Conservation (phyloP, 2,888 invertebrate genomes). For the Acanthosepion esculentum region DNA sequence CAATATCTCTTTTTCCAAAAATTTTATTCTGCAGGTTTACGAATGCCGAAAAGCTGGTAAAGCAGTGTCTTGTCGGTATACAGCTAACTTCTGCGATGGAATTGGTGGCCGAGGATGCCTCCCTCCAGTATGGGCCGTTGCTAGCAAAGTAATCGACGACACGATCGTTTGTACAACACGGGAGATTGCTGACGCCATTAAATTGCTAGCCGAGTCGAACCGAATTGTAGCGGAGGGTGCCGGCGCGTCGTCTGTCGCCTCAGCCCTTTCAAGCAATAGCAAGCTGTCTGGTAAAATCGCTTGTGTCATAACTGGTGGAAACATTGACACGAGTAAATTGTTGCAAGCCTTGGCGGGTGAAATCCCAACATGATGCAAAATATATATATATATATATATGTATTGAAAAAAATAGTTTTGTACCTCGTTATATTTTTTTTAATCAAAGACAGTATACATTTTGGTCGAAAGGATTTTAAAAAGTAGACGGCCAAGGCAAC, state of each 20-base stretch:
- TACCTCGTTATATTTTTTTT: background rate
- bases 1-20: too few relatives aligned
- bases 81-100: conserved; percentile 70
- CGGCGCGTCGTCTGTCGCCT: conserved; percentile 69
- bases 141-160: conserved; percentile 61
- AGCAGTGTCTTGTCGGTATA: conserved; percentile 60
- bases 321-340: conserved; percentile 67
- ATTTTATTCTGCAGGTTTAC: background rate
- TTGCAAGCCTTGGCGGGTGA: conserved; percentile 49
- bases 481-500: too few relatives aligned
- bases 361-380: background rate
- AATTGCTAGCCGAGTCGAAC: conserved; percentile 67
- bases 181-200: conserved; percentile 66
- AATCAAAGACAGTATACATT: background rate
- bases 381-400: background rate
- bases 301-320: conserved; percentile 72
- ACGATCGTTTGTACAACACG: conserved; percentile 65
- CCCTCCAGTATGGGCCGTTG: conserved; percentile 69
- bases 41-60: conserved; percentile 62
- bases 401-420: background rate
- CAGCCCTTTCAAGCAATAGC: conserved; percentile 64
- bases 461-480: background rate
- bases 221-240: conserved; percentile 72
- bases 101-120: conserved; percentile 69
- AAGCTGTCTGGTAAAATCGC: conserved; percentile 65